A percentile compares a stretch with the other conserved stretches of the same genome.
Conservation (phyloP, 2,113 vertebrate species). For the Chelonoidis abingdonii region DNA sequence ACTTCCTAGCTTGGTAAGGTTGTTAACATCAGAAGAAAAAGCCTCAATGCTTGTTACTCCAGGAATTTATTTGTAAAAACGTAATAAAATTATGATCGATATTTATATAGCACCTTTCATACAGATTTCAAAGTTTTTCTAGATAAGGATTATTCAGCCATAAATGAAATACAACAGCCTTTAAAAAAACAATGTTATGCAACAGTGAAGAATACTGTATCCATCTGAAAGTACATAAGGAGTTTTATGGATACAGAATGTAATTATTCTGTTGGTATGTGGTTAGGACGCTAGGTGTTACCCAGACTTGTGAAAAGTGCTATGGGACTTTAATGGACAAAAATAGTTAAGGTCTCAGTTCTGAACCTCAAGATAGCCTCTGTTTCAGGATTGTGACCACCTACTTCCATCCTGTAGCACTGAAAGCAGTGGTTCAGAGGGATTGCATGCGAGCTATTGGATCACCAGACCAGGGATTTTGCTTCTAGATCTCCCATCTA, state of each 20-base stretch:
- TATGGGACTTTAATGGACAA: background rate
- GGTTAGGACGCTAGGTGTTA: background rate
- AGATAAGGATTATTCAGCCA: background rate
- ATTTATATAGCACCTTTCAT: background rate
- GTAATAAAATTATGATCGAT: background rate
- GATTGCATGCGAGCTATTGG: background rate
- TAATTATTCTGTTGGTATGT: background rate
- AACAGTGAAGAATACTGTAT: background rate
- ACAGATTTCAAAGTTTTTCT: background rate
- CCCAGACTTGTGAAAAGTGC: background rate
- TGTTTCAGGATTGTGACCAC: background rate
- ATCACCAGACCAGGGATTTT: background rate
- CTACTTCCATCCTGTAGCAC: background rate
- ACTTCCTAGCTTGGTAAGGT: slow-evolving; percentile 1
- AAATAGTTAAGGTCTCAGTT: background rate
- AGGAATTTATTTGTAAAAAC: background rate
- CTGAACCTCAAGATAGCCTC: background rate
- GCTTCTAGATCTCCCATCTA: background rate
- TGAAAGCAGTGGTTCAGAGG: background rate
- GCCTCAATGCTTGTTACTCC: background rate
- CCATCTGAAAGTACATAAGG: background rate
- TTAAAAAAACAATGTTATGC: background rate
- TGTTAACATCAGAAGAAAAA: slow-evolving; percentile 2
- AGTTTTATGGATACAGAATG: background rate
- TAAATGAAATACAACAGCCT: background rate